A percentile compares a stretch with the other conserved stretches of the same genome.
These are phyloP conservation scores for Plestiodon gilberti DNA, from an alignment of 2,113 vertebrate species.

Conservation along the genomic window DNA sequence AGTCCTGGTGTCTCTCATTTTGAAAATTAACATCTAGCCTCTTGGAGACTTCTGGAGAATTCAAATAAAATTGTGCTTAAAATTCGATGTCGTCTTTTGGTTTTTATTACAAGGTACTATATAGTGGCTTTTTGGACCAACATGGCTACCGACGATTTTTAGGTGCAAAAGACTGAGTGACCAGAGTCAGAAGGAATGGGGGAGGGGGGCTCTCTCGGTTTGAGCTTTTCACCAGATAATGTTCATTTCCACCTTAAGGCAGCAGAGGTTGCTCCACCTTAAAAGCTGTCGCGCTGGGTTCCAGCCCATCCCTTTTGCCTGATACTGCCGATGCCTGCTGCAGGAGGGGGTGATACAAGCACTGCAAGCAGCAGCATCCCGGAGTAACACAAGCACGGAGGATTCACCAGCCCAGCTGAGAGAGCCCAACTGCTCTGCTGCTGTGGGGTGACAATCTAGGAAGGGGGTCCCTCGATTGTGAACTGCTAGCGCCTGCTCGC, in stretches of 20 bases:
- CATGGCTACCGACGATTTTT: no score
- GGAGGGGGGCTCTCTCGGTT: no score
- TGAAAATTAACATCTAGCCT: not conserved
- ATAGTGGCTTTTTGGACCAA: no score
- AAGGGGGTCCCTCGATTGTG: not conserved
- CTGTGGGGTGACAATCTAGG: conserved; percentile 11
- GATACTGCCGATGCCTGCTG: conserved; percentile 43
- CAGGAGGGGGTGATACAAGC: conserved; percentile 25
- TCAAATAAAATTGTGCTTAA: no score
- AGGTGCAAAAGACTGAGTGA: no score
- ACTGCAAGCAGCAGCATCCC: conserved; percentile 17
- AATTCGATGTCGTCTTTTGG: no score
- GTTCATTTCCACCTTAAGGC: conserved; percentile 34
- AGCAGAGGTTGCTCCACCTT: conserved; percentile 39
- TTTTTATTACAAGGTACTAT: no score
- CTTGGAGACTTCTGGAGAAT: not conserved
- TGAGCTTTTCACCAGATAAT: no score
- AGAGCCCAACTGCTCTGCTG: conserved; percentile 22
- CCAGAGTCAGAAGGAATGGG: no score
- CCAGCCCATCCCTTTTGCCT: conserved; percentile 7
- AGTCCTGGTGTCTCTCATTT: not conserved
- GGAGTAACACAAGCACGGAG: not conserved
- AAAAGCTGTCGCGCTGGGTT: conserved; percentile 48
- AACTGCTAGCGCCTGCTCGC: not conserved
- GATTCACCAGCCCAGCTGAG: conserved; percentile 18